Conservation (phyloP, 2,113 vertebrate genomes). For the Lepus timidus region DNA sequence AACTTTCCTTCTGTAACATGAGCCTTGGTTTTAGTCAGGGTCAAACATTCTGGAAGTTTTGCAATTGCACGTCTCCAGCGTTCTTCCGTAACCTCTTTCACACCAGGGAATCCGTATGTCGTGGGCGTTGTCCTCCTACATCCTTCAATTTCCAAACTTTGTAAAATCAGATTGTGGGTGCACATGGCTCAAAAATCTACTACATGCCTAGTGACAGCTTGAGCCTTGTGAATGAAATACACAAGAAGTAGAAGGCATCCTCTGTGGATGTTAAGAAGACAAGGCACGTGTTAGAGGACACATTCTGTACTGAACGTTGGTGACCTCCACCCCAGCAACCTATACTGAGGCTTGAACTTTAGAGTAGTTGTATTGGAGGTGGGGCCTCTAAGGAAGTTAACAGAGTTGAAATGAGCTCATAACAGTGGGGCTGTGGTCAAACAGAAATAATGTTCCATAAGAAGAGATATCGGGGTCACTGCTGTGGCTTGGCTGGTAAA, state of each 20-base stretch:
- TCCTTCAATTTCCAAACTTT: slow-evolving; percentile 14
- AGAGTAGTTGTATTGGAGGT: not conserved
- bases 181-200: not conserved
- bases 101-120: not conserved
- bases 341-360: not conserved
- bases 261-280: not conserved
- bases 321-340: not conserved
- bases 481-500: no score
- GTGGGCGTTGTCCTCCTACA: not conserved
- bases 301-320: not conserved
- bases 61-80: not conserved
- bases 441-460: not conserved
- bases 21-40: not conserved
- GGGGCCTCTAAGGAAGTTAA: not conserved
- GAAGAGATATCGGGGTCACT: not conserved
- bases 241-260: not conserved
- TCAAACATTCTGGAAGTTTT: not conserved
- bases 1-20: not conserved
- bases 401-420: not conserved
- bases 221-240: not conserved
- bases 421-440: not conserved
- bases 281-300: not conserved
- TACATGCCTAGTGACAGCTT: not conserved
- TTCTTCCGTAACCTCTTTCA: not conserved
- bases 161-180: slow-evolving; percentile 19